Evolutionary conservation across 64 coral and sea anemone species (phyloP), one percentile per base, ranked within the genome.

Genomic region (Pachyseris speciosa): DNA sequence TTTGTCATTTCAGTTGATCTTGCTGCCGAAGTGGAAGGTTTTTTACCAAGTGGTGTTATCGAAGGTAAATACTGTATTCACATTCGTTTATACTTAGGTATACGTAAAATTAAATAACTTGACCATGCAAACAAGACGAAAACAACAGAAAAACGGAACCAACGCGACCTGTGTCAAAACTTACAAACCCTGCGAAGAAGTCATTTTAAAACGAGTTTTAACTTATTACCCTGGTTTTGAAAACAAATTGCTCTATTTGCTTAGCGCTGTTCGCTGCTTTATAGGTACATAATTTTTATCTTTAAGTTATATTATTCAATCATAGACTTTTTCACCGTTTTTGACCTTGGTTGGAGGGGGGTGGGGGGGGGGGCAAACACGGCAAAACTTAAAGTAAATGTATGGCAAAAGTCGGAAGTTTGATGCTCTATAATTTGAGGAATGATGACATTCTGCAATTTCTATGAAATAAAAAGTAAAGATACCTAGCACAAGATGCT

Each of bases 51-150:
- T 68, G 29, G 45, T 75, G 28, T 50, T 75, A 75, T 75, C 41
- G 43, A 75, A 75, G 72, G 72, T 75, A 75, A 75, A 47, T 49
- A 40, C 72, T 75, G 72, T 43, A 75, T 30, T 75, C 39, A 74
- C 44, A 75, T 50, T 50, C 72, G 67, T 75, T 50, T 50, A 26
- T 50, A 53, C 30, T 52, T 53, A 11, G 25, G 33, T 19, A 34
- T 70, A 70, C 67, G 16, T 70, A 39, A 70, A 70, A 70, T 36
- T 38, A 40, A 39, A 70, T 70, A 70, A 20, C 67, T 70, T n/a
- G n/a, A n/a, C n/a, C n/a, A n/a, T n/a, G n/a, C n/a, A 70, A 70
- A 70, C 67, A 70, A 70, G 67, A 12, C 67, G 16, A 36, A 70
- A n/a, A n/a, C n/a, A n/a, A n/a, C n/a, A n/a, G 67, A 36, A 70